Evolutionary conservation across 2,113 vertebrate genomes (phyloP), one percentile per base, ranked within the genome.

Genomic region (Equus przewalskii): DNA sequence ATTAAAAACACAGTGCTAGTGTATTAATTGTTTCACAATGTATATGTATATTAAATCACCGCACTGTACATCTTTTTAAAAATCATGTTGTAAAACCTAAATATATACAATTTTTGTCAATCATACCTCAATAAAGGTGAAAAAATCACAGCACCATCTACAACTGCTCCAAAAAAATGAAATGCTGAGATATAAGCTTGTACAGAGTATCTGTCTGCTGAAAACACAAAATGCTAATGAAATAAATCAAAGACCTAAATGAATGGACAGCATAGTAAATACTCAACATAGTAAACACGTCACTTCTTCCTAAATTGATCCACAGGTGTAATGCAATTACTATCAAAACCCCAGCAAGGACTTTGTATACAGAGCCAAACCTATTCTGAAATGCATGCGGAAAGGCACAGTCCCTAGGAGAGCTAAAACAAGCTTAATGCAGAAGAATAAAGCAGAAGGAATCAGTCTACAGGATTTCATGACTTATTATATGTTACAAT

Each of bases 331-430:
- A 83, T 22, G 15, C 11, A 72, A 62, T 67, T 72, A 46, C 36
- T 87, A 65, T 36, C 41, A 78, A 93, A 95, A 88, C 6, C 9
- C 28, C 26, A 91, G 14, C 44, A 73, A 54, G 22, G 18, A 78
- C 64, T 83, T 51, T 70, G 54, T 41, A 70, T 28, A 80, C 1
- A 65, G 1, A 82, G 9, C 82, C 6, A 51, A 58, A 28, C 9
- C 93, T 73, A 65, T 78, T 95, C 62, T 91, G 21, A 96, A 96
- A 89, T 82, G 76, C 46, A 65, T 22, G 21, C 22, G 1, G 70
- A 79, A 89, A 86, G 51, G 12, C n/a, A 49, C 11, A 75, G n/a
- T 58, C 18, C 33, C 33, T 70, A 75, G 3, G 26, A 92, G 6
- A 76, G 3, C 19, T 36, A 85, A 96, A 58, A 64, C 33, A 56